phyloP scores from a whole-genome alignment of 2,113 vertebrate genomes.

The Psittacara wagleri region DNA sequence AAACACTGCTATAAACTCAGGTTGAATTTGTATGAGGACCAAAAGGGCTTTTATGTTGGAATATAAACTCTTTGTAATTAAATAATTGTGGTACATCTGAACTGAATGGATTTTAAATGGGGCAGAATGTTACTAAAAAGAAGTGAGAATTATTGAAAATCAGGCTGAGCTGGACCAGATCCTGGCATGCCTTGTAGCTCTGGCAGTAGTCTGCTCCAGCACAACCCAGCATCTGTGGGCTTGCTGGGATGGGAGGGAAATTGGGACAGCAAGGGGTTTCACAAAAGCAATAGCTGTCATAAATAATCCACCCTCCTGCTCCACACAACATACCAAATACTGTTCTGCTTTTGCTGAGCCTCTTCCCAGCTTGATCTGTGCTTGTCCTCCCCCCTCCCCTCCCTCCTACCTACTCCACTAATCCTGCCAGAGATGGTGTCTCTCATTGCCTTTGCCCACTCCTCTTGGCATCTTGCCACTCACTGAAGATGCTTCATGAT shows the following conservation, averaged over 20 bases:
- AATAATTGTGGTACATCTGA: background rate
- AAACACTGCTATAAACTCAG: background rate
- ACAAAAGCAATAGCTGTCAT: background rate
- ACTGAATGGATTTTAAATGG: background rate
- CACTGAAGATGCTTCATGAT: background rate
- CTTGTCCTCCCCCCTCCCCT: background rate
- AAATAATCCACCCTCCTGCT: background rate
- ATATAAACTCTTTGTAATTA: background rate
- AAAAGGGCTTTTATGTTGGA: background rate
- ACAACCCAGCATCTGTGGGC: background rate
- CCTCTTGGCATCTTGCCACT: background rate
- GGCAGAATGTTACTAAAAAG: background rate
- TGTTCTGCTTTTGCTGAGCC: background rate
- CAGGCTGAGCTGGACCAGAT: background rate
- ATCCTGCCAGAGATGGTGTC: background rate
- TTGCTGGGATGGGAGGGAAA: background rate
- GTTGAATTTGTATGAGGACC: background rate
- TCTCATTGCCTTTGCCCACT: background rate
- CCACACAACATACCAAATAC: background rate
- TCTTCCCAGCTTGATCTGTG: background rate
- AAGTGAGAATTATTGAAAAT: background rate
- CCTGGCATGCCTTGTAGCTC: background rate
- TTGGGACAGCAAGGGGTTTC: background rate
- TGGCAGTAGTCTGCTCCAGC: background rate
- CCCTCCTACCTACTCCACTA: background rate